A percentile compares a stretch with the other conserved stretches of the same genome.
Conservation (phyloP, 2,113 vertebrate species). For the Pseudorhombus dupliciocellatus region DNA sequence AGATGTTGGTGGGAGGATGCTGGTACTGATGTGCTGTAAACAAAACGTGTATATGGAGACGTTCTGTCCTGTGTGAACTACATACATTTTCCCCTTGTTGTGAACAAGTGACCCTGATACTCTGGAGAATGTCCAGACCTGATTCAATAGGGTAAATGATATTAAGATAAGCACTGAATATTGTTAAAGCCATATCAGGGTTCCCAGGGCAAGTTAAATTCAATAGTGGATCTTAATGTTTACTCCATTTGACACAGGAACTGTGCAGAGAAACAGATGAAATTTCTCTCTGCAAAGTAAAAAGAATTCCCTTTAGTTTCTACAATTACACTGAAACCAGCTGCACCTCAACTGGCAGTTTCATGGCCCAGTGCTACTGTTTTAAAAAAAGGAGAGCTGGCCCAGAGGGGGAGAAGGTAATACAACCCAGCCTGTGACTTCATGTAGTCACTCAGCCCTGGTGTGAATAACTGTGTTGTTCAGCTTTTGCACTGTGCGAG, state of each 20-base stretch:
- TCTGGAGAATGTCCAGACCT: too few species aligned
- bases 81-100: too few species aligned
- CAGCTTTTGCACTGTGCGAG: constrained; percentile 37
- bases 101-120: too few species aligned
- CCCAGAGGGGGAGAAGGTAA: constrained; percentile 53
- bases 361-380: constrained; percentile 26
- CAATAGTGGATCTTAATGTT: too few species aligned
- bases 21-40: too few species aligned
- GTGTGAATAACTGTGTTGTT: constrained; percentile 68
- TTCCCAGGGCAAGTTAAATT: too few species aligned
- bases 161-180: background rate
- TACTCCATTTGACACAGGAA: background rate
- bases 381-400: constrained; percentile 37
- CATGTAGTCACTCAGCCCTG: constrained; percentile 48
- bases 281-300: background rate
- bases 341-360: constrained; percentile 25
- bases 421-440: constrained; percentile 60
- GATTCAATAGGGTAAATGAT: background rate
- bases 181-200: background rate
- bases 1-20: too few species aligned
- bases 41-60: too few species aligned
- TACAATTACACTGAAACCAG: constrained; percentile 7
- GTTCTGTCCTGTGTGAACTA: too few species aligned
- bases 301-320: background rate
- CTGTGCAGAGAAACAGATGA: background rate